Evolutionary conservation across 2,888 invertebrate species (phyloP), one percentile per base, ranked within the genome.

Genomic region (Epistrophe grossulariae): DNA sequence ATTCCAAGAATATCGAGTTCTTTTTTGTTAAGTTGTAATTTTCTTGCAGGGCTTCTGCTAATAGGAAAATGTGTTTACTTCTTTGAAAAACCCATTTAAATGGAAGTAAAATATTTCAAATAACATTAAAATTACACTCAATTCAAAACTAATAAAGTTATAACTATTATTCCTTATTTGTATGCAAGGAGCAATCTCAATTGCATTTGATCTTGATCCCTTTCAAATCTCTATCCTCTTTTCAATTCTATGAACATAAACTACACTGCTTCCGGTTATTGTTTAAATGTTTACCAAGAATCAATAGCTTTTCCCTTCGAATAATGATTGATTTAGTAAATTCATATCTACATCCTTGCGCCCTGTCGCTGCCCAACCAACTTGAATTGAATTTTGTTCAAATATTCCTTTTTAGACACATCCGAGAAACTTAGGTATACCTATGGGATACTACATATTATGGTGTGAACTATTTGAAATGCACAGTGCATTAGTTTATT

Each of bases 231-330:
- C 1, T 19, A 24, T 62, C 24, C 9, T 24, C 24, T 19, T 4
- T 24, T 62, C 15, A 19, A 40, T 60, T 60, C 59, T 13, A 17
- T 40, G 6, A 11, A 38, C 24, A 24, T 24, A 24, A 24, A 24
- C 24, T 24, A 24, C 24, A 2, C 7, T 31, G 10, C 15, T 38
- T n/a, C 50, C 43, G 62, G 40, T 62, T 52, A 74, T 64, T 64
- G 74, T 74, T 64, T 52, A 28, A 62, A 62, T 62, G 62, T 62
- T 62, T 62, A 62, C 64, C 64, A 52, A 17, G 62, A 64, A 64
- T 64, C 74, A 74, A 74, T 64, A 64, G 28, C 35, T n/a, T 73
- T 15, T 24, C 10, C 17, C 28, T 31, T 24, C 15, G 62, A 4
- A 50, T 35, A 43, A 62, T 62, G 62, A 62, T 62, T 62, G 62